These are phyloP conservation scores for Atta colombica DNA, from an alignment of 1,140 invertebrate genomes.

Conservation along the genomic window DNA sequence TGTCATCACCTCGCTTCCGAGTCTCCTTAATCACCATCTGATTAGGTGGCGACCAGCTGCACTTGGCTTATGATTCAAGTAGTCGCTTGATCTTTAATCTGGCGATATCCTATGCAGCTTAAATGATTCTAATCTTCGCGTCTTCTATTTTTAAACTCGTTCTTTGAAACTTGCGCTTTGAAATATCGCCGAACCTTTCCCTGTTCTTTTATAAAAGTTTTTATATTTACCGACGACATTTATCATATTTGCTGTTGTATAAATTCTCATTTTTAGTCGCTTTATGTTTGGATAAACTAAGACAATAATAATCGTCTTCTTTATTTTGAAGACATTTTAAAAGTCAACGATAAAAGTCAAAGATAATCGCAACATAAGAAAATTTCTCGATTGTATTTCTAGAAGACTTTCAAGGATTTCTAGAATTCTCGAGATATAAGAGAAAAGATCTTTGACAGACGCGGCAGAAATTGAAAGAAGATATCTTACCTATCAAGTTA, in stretches of 20 bases:
- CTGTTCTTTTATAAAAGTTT: not conserved
- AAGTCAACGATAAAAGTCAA: not conserved
- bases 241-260: not conserved
- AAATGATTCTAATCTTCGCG: conserved; percentile 42
- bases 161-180: too few species aligned
- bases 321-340: not conserved
- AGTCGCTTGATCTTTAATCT: conserved; percentile 55
- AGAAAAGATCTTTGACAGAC: not conserved
- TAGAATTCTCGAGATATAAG: not conserved
- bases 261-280: conserved; percentile 1
- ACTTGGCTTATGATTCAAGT: conserved; percentile 30
- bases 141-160: conserved; percentile 38
- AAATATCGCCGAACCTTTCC: not conserved
- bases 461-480: conserved; percentile 11
- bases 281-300: not conserved
- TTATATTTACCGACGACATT: not conserved
- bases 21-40: conserved; percentile 30
- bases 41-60: conserved; percentile 37
- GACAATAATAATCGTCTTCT: not conserved
- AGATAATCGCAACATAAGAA: not conserved
- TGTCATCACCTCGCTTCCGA: not conserved
- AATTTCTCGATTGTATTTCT: conserved; percentile 11
- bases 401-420: conserved; percentile 10
- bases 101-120: not conserved
- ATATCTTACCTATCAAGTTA: conserved; percentile 93